Evolutionary conservation across 2,113 vertebrate species (phyloP), one percentile per base, ranked within the genome.

Genomic region (Scatophagus argus): DNA sequence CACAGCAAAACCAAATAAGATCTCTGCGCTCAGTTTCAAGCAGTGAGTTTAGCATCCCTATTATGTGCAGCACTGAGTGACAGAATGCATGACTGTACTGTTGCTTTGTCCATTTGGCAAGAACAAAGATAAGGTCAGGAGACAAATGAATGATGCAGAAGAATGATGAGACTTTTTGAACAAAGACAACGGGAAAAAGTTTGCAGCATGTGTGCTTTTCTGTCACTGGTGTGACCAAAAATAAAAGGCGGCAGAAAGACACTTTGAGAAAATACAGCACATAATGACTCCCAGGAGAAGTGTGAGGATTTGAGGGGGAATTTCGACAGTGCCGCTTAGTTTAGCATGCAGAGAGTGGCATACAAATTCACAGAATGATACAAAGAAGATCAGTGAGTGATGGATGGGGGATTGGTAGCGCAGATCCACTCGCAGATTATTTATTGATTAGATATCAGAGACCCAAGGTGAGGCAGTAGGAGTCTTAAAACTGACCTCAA

Each of bases 391-490:
- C 62, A 74, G 66, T 69, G 82, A 55, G 69, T 91, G 90, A 93
- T 90, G 81, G 81, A 93, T 89, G 86, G 70, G 64, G 51, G 41
- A 79, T 81, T 87, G 91, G 62, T 76, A 61, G 77, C 71, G 81
- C 74, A 88, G 83, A 90, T 91, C 81, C 73, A 84, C 65, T 62
- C 56, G 59, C 71, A 89, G 80, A 93, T 92, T 91, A 92, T 94
- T 86, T 92, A 94, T 94, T 86, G 91, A 94, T 93, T 88, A 82
- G 72, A 65, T 77, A 91, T 88, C 84, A 89, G 65, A 86, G 81
- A 75, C 60, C 59, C 29, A 47, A 74, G 59, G 36, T 79, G 75
- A 93, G 78, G 51, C 74, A 65, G 65, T 38, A 70, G 63, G 79
- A 81, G 68, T 74, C 77, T 89, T 86, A 84, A 86, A 86, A 81